Evolutionary conservation across 37 sponge, comb jelly and placozoan species (phyloP), one percentile per base, ranked within the genome.

Genomic region (Amphimedon queenslandica): DNA sequence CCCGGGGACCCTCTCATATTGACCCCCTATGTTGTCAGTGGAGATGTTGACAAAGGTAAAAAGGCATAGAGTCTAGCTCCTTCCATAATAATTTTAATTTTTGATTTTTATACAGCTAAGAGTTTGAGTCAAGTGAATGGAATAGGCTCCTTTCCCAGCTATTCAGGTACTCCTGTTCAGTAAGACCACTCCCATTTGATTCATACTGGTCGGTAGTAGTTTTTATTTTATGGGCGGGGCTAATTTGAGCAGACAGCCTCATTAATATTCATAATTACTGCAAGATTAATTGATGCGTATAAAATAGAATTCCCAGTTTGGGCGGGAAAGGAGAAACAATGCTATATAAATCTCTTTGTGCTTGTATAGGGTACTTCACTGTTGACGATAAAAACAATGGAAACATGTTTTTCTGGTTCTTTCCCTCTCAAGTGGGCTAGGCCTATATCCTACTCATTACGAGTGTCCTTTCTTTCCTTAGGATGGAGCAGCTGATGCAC

Each of bases 321-420:
- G n/a, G n/a, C n/a, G n/a, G n/a, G n/a, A n/a, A n/a, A n/a, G n/a
- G n/a, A n/a, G n/a, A n/a, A n/a, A n/a, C n/a, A n/a, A n/a, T n/a
- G n/a, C n/a, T n/a, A n/a, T n/a, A n/a, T n/a, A n/a, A n/a, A n/a
- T n/a, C n/a, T n/a, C n/a, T 55, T 64, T 20, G 2, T 47, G 42
- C 2, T 60, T 43, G 33, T 76, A 23, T 76, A 73, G 95, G 91
- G 0, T 94, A 87, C 76, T 78, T 90, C 67, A 87, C 88, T 25
- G 89, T 88, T 57, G 75, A 94, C 60, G 78, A 73, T 40, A 68
- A 58, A 0, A 71, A 66, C 37, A 74, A 84, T 34, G 77, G 88
- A 63, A 90, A 90, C 72, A 83, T 94, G 87, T 94, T 80, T 56
- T 90, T 94, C 79, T 90, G 91, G 91, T 94, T 87, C 85, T 94